Percentiles rank a stretch among this genome's conserved stretches.
Conservation (phyloP, 2,888 invertebrate genomes). For the Ormyrus pomaceus region DNA sequence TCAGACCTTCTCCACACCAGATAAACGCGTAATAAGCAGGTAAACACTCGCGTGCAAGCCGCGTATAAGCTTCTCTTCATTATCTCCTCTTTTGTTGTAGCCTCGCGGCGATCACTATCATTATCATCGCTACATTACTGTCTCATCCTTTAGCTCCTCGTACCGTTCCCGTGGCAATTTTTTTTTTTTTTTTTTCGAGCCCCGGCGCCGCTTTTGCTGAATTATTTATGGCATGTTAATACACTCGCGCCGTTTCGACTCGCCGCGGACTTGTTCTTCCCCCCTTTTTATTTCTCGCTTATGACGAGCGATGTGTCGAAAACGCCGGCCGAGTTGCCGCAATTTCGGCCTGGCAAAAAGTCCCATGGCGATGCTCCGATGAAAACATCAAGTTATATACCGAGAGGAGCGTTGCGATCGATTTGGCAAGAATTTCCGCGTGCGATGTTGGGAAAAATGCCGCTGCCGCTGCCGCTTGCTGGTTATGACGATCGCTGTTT, state of each 20-base stretch:
- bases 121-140: no score
- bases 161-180: no score
- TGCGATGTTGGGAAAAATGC: conserved; percentile 11
- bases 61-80: no score
- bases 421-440: conserved; percentile 35
- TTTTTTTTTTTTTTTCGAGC: background rate
- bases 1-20: no score
- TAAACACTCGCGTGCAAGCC: no score
- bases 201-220: conserved; percentile 2
- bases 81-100: no score
- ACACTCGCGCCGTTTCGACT: conserved; percentile 20
- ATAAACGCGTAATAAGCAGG: no score
- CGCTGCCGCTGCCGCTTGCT: no score
- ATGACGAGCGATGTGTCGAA: conserved; percentile 20
- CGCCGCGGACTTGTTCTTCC: conserved; percentile 15
- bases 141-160: no score
- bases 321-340: background rate
- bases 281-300: conserved; percentile 1
- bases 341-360: conserved; percentile 23
- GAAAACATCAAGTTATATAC: background rate
- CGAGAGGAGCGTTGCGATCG: conserved; percentile 9
- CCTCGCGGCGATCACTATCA: no score
- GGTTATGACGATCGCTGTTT: no score
- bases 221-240: conserved; percentile 46
- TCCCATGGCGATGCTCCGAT: background rate